Conservation (phyloP, 2,113 vertebrate genomes). For the Rhinoderma darwinii region DNA sequence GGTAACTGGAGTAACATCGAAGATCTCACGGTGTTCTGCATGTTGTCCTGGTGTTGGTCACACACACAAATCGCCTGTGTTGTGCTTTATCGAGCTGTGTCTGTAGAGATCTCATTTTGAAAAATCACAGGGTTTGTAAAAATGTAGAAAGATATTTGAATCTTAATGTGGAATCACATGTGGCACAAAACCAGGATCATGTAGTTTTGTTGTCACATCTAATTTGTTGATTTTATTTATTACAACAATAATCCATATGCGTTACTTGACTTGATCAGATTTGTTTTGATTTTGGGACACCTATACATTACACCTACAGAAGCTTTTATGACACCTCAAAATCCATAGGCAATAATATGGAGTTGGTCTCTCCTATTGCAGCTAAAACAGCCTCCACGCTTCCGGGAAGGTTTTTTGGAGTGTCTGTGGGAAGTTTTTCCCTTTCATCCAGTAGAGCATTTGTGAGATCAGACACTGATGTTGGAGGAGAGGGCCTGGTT, state of each 20-base stretch:
- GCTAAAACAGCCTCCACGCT: too few relatives aligned
- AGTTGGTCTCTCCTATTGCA: too few relatives aligned
- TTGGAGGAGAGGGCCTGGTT: too few relatives aligned
- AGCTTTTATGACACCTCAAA: too few relatives aligned
- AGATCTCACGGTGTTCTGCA: conserved; percentile 57
- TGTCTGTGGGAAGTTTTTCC: too few relatives aligned
- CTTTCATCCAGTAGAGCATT: too few relatives aligned
- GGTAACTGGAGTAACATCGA: conserved; percentile 77
- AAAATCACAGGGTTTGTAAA: background rate
- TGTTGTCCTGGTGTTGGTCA: conserved; percentile 24
- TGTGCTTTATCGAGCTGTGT: conserved; percentile 49
- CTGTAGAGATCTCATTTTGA: background rate
- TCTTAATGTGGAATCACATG: background rate
- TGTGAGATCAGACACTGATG: too few relatives aligned
- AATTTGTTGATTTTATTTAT: background rate
- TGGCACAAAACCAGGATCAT: background rate
- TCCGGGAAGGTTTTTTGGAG: too few relatives aligned
- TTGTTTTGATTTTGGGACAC: background rate
- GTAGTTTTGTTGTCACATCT: background rate
- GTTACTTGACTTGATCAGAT: background rate
- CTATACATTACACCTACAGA: too few relatives aligned
- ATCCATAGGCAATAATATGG: too few relatives aligned
- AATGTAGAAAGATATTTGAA: background rate
- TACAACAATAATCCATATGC: background rate
- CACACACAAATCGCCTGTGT: conserved; percentile 56